phyloP scores from a whole-genome alignment of 2,113 vertebrate genomes.

The Morone chrysops region DNA sequence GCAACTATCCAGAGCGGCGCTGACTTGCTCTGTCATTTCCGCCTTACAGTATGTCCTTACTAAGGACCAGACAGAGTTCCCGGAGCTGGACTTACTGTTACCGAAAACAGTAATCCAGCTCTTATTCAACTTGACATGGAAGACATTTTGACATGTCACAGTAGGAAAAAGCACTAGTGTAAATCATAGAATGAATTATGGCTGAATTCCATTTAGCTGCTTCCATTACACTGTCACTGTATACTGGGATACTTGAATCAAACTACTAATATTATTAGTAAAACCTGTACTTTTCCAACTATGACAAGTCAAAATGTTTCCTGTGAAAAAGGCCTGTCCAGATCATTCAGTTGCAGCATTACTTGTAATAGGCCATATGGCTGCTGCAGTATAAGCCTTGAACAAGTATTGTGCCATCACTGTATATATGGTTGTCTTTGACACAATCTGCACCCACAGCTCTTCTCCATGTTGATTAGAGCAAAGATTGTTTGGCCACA shows the following conservation, averaged over 20 bases:
- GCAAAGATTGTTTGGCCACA: not conserved
- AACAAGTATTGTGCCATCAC: not conserved
- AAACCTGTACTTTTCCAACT: not conserved
- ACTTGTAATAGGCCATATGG: not conserved
- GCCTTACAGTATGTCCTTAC: conserved; percentile 7
- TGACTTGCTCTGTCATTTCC: conserved; percentile 8
- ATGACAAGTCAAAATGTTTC: not conserved
- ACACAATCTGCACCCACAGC: no score
- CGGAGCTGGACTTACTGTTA: conserved; percentile 7
- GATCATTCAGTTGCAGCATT: not conserved
- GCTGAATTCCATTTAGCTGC: no score
- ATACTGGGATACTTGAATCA: not conserved
- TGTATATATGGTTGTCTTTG: not conserved
- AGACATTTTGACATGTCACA: not conserved
- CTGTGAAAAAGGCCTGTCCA: not conserved
- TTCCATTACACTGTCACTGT: not conserved
- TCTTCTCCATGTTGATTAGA: no score
- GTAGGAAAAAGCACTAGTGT: not conserved
- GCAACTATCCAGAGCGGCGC: conserved; percentile 13
- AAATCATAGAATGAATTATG: not conserved
- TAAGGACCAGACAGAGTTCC: conserved; percentile 14
- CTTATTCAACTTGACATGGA: not conserved
- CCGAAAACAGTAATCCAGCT: conserved; percentile 4
- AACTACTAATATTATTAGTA: not conserved
- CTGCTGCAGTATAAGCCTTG: not conserved